These are phyloP conservation scores for Microtus ochrogaster DNA, from an alignment of 2,113 vertebrate genomes.

Conservation along the genomic window DNA sequence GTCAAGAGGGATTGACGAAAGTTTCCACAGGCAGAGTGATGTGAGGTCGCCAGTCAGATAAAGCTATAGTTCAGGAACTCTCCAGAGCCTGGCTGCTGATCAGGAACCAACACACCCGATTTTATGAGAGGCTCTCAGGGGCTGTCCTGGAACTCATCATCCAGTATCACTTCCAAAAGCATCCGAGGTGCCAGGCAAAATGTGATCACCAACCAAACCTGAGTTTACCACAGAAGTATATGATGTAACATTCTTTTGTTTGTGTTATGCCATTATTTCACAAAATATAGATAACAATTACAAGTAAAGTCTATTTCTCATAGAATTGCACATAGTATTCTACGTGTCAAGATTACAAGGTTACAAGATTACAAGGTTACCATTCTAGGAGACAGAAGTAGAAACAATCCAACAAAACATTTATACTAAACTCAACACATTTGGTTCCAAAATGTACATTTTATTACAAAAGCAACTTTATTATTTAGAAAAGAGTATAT, in stretches of 20 bases:
- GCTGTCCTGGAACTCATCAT: not conserved
- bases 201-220: not conserved
- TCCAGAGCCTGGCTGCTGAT: not conserved
- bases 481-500: too few relatives aligned
- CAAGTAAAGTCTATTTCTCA: too few relatives aligned
- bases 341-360: too few relatives aligned
- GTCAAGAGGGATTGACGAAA: not conserved
- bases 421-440: too few relatives aligned
- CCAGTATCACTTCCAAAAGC: not conserved
- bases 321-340: too few relatives aligned
- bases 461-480: too few relatives aligned
- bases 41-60: not conserved
- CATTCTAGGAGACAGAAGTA: too few relatives aligned
- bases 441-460: too few relatives aligned
- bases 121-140: not conserved
- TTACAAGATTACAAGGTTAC: too few relatives aligned
- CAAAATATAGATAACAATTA: too few relatives aligned
- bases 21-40: not conserved
- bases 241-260: not conserved
- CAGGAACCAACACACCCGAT: not conserved
- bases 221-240: not conserved
- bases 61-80: not conserved
- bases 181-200: constrained; percentile 5
- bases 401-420: too few relatives aligned
- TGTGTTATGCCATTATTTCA: too few relatives aligned